Evolutionary conservation across 2,888 invertebrate genomes (phyloP).

Genomic region (Apodemia hepburni): DNA sequence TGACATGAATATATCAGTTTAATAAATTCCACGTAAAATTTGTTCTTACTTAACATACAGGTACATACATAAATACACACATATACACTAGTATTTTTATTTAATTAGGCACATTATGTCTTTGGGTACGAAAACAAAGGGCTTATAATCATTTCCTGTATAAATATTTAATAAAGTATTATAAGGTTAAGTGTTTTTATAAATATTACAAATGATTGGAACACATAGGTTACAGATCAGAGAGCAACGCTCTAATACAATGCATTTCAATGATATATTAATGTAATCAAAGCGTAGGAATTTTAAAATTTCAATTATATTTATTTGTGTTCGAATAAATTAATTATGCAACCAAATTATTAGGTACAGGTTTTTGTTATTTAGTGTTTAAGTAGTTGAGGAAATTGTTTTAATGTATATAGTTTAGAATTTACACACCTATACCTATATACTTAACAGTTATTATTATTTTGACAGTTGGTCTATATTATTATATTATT

Average conservation of each 20-base stretch:
- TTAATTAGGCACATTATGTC: background rate
- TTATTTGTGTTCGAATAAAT: constrained; percentile 1
- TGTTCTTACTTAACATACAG: no score
- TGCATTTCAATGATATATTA: constrained; percentile 9
- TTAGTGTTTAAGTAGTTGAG: no score
- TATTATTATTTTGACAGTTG: no score
- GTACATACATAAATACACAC: no score
- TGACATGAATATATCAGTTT: no score
- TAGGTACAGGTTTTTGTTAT: no score
- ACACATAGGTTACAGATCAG: constrained; percentile 16
- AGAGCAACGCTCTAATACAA: constrained; percentile 17
- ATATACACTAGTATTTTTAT: background rate
- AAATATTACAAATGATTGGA: constrained; percentile 16
- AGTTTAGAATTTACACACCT: no score
- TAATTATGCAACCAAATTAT: background rate
- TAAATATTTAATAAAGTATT: constrained; percentile 9
- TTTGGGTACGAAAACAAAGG: background rate
- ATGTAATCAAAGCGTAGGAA: background rate
- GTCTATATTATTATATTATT: no score
- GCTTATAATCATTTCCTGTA: constrained; percentile 4
- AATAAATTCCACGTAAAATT: no score
- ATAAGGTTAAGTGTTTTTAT: constrained; percentile 4
- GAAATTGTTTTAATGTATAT: no score
- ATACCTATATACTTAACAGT: no score
- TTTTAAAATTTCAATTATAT: constrained; percentile 8